Evolutionary conservation across 2,888 invertebrate genomes (phyloP), one percentile per base, ranked within the genome.

Genomic region (Melolontha melolontha): DNA sequence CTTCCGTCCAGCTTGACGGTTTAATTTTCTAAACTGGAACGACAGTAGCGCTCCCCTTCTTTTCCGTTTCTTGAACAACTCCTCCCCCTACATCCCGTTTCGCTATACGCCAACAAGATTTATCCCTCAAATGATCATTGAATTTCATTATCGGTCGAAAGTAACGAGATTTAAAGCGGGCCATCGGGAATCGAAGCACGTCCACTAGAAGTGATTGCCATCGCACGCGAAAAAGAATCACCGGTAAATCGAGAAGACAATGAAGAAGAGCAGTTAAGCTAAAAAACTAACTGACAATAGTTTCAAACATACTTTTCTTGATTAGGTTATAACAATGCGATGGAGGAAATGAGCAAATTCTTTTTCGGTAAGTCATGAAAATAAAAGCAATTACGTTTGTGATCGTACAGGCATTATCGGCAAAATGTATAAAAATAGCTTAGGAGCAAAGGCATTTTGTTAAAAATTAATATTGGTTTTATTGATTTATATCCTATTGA

Each of bases 91-190:
- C 16, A 14, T 42, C 42, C n/a, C 42, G 11, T 5, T 11, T n/a
- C 57, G 42, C 42, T 42, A 41, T 10, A 16, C 42, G 22, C 42
- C 57, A 42, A 42, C 41, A 66, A 54, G 65, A 66, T 66, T 66
- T 66, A 66, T 54, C 55, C 42, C 47, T 29, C 54, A 52, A 66
- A 63, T 67, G 67, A 63, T 67, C 67, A 62, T 67, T 54, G 67
- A 67, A 67, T 67, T 67, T 63, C 67, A 67, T 67, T 67, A 67
- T 67, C 49, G 62, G 50, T 22, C 42, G 22, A 41, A 57, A 62
- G 67, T 51, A 67, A 67, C 63, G 67, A 67, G 67, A 67, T 67
- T 67, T 67, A 67, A 67, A 67, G 42, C 62, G 67, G 63, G 62
- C 52, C 52, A 67, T 67, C 67, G 52, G 52, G 62, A 67, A 62